phyloP scores from a whole-genome alignment of 2,888 invertebrate genomes.

The Monoplex corrugatus region DNA sequence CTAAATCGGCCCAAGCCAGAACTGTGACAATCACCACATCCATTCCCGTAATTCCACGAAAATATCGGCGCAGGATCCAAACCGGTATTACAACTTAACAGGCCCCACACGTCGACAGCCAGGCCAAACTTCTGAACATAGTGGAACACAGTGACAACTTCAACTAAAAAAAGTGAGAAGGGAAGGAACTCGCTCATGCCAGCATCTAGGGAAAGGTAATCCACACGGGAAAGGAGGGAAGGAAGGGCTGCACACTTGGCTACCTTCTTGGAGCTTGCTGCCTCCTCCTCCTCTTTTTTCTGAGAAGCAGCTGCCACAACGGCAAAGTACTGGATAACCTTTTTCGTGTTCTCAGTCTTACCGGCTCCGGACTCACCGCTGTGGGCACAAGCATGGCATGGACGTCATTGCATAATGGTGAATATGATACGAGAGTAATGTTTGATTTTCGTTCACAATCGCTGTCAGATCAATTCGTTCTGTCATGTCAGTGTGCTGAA shows the following conservation, averaged over 20 bases:
- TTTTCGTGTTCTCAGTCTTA: slow-evolving; percentile 99
- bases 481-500: neutral
- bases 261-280: slow-evolving; percentile 66
- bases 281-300: slow-evolving; percentile 69
- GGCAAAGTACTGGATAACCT: slow-evolving; percentile 99
- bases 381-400: slow-evolving; percentile 44
- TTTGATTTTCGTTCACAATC: neutral
- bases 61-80: too few species aligned
- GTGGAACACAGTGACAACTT: too few species aligned
- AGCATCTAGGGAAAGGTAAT: neutral
- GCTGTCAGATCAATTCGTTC: neutral
- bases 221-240: neutral
- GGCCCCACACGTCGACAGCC: too few species aligned
- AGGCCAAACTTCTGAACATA: too few species aligned
- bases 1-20: too few species aligned
- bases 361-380: slow-evolving; percentile 99
- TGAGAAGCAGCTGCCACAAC: slow-evolving; percentile 88
- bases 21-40: too few species aligned
- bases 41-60: too few species aligned
- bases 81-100: too few species aligned
- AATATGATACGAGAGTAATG: neutral
- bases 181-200: slow-evolving; percentile 39
- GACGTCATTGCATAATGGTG: too few species aligned
- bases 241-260: neutral
- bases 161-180: neutral